Percentiles rank a stretch among this genome's conserved stretches.
These are phyloP conservation scores for Catagonus wagneri DNA, from an alignment of 2,113 vertebrate genomes.

Conservation along the genomic window DNA sequence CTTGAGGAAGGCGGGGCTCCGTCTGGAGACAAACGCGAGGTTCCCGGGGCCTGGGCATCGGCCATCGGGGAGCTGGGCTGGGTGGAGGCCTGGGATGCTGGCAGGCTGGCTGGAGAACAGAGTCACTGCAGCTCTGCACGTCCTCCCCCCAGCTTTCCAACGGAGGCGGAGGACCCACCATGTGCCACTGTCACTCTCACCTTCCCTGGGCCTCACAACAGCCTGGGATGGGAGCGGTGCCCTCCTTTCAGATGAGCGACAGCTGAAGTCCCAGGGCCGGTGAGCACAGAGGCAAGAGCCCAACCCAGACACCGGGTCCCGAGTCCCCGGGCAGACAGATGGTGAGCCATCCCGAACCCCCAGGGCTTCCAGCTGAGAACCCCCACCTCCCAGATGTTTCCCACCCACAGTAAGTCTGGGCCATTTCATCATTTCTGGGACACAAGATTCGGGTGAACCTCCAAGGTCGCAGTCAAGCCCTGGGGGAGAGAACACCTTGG, in stretches of 20 bases:
- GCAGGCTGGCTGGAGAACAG: fast-evolving
- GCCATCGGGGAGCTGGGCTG: background rate
- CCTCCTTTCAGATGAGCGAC: fast-evolving
- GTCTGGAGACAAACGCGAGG: background rate
- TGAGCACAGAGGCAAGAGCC: background rate
- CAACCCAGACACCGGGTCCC: background rate
- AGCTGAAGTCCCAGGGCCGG: fast-evolving
- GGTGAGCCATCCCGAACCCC: background rate
- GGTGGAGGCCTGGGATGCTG: fast-evolving
- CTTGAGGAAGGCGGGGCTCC: background rate
- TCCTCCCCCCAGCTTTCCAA: background rate
- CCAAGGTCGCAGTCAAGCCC: background rate
- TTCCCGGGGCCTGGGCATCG: background rate
- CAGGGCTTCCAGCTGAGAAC: background rate
- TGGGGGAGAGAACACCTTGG: background rate
- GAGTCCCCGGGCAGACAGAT: background rate
- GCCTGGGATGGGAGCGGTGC: background rate
- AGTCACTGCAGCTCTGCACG: background rate
- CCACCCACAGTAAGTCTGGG: background rate
- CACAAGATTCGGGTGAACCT: background rate
- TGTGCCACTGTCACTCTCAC: fast-evolving
- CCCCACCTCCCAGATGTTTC: background rate
- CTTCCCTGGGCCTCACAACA: background rate
- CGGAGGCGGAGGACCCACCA: fast-evolving
- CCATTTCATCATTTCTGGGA: background rate